These are phyloP conservation scores for Drosophila quinaria DNA, from an alignment of 2,888 invertebrate species.

Conservation along the genomic window DNA sequence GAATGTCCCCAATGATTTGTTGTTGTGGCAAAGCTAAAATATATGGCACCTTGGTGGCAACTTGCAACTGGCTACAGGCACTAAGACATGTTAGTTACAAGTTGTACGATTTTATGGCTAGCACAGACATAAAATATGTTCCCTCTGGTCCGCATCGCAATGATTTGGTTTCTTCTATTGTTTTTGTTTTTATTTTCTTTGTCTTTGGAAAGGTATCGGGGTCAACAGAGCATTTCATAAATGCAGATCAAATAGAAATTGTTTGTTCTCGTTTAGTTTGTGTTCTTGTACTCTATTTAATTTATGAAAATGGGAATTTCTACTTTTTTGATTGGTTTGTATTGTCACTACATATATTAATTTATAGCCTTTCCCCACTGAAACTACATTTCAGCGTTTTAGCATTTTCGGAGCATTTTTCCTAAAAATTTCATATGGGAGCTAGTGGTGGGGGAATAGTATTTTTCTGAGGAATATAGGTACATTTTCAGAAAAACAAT, in stretches of 20 bases:
- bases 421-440: too few species aligned
- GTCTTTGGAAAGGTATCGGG: conserved; percentile 13
- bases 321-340: not conserved
- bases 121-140: conserved; percentile 61
- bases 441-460: too few species aligned
- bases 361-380: too few species aligned
- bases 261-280: conserved; percentile 18
- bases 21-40: conserved; percentile 51
- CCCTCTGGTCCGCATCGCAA: conserved; percentile 50
- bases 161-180: conserved; percentile 28
- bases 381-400: too few species aligned
- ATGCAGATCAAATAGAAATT: conserved; percentile 58
- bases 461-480: too few species aligned
- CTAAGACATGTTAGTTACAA: conserved; percentile 68
- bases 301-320: not conserved
- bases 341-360: too few species aligned
- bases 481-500: too few species aligned
- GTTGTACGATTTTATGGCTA: conserved; percentile 56
- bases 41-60: conserved; percentile 65
- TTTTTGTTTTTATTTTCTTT: not conserved
- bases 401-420: too few species aligned
- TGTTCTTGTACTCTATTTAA: conserved; percentile 2
- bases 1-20: conserved; percentile 64
- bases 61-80: conserved; percentile 42
- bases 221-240: conserved; percentile 49